These are phyloP conservation scores for Vulpes lagopus DNA, from an alignment of 2,113 vertebrate species.

Conservation along the genomic window DNA sequence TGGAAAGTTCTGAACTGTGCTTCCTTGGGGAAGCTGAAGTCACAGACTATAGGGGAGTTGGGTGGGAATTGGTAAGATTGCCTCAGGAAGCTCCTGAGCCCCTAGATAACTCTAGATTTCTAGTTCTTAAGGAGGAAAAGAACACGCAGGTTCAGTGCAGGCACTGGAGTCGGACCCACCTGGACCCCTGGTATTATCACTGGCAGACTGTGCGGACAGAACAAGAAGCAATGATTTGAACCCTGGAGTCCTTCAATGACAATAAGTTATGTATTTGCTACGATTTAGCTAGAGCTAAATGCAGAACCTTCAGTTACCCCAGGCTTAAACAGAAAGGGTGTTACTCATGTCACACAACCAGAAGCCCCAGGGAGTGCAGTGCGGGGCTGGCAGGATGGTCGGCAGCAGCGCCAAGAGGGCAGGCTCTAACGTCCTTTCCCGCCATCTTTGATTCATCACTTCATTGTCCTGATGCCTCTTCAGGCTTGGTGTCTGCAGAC, in stretches of 20 bases:
- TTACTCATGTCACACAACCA: rapidly evolving
- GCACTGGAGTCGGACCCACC: no score
- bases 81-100: no score
- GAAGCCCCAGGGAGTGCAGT: background rate
- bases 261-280: background rate
- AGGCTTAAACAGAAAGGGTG: background rate
- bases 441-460: background rate
- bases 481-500: background rate
- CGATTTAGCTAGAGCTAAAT: background rate
- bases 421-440: background rate
- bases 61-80: no score
- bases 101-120: background rate
- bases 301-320: no score
- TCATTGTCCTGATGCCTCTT: background rate
- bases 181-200: background rate
- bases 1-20: background rate
- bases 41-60: no score
- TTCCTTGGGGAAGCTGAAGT: background rate
- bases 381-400: background rate
- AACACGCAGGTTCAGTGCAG: background rate
- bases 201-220: background rate
- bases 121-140: background rate
- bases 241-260: background rate
- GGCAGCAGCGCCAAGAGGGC: rapidly evolving
- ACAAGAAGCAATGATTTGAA: background rate